A percentile compares a stretch with the other conserved stretches of the same genome.
Conservation (phyloP, 2,797 vertebrate species). For the Chanos chanos region DNA sequence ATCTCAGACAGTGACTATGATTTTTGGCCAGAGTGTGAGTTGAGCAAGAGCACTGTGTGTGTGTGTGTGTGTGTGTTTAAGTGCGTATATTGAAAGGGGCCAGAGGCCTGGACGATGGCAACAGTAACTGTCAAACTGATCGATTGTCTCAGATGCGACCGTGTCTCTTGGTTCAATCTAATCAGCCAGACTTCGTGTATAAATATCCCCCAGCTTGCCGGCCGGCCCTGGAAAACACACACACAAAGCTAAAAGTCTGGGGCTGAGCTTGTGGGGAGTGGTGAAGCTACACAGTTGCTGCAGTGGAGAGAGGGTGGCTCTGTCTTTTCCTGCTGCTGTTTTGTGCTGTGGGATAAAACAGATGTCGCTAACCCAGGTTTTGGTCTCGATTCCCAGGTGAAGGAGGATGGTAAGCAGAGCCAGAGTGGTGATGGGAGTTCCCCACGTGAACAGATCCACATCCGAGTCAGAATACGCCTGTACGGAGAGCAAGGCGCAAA, state of each 20-base stretch:
- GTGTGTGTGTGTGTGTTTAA: not conserved
- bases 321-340: not conserved
- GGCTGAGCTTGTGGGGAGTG: too few relatives aligned
- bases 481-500: not conserved
- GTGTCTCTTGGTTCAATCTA: conserved; percentile 48
- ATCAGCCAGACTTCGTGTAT: conserved; percentile 46
- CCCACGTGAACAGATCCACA: conserved; percentile 93
- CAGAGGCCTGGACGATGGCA: conserved; percentile 23
- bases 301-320: not conserved
- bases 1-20: too few relatives aligned
- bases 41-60: not conserved
- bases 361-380: conserved; percentile 87
- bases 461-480: conserved; percentile 91
- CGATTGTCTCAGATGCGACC: conserved; percentile 36
- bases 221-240: conserved; percentile 14
- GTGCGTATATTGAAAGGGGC: not conserved
- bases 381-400: conserved; percentile 95
- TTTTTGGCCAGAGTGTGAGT: not conserved
- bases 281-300: not conserved
- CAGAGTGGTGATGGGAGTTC: conserved; percentile 87
- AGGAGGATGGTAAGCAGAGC: conserved; percentile 90
- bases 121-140: conserved; percentile 43
- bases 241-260: too few relatives aligned
- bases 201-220: conserved; percentile 36
- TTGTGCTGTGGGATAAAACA: not conserved